These are phyloP conservation scores for Aradophagus sp. DNA, from an alignment of 1,140 invertebrate species.

Conservation along the genomic window DNA sequence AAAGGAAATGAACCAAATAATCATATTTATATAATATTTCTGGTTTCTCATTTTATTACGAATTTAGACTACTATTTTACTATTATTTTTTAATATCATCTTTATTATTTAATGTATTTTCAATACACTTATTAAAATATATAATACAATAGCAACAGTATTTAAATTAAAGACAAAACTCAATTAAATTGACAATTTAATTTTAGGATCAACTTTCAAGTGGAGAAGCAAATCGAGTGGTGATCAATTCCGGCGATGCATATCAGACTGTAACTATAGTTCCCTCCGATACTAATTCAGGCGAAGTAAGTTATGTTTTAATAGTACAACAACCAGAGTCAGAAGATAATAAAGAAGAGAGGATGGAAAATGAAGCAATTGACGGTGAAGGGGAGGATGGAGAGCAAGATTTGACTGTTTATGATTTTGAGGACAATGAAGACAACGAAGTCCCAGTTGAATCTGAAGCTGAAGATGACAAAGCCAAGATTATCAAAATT, in stretches of 20 bases:
- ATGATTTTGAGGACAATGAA: constrained; percentile 80
- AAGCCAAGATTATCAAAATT: constrained; percentile 81
- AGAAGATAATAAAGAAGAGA: constrained; percentile 74
- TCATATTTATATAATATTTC: too few relatives aligned
- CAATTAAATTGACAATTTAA: constrained; percentile 4
- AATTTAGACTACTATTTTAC: too few relatives aligned
- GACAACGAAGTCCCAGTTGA: constrained; percentile 77
- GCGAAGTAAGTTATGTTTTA: constrained; percentile 91
- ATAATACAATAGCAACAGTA: too few relatives aligned
- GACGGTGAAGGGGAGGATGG: constrained; percentile 78
- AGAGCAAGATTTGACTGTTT: constrained; percentile 79
- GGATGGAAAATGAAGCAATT: constrained; percentile 76
- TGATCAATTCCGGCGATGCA: constrained; percentile 78
- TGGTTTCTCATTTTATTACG: too few relatives aligned
- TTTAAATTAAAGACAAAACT: too few relatives aligned
- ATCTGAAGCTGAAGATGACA: constrained; percentile 82
- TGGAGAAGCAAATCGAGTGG: constrained; percentile 71
- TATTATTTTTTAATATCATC: too few relatives aligned
- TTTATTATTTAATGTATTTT: too few relatives aligned
- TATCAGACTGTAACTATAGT: constrained; percentile 92
- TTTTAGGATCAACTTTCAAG: constrained; percentile 62
- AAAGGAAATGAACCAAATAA: too few relatives aligned
- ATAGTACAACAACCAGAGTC: constrained; percentile 86
- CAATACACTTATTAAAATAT: too few relatives aligned
- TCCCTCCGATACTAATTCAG: constrained; percentile 85